These are phyloP conservation scores for Carollia perspicillata DNA, from an alignment of 2,113 vertebrate species.

Conservation along the genomic window DNA sequence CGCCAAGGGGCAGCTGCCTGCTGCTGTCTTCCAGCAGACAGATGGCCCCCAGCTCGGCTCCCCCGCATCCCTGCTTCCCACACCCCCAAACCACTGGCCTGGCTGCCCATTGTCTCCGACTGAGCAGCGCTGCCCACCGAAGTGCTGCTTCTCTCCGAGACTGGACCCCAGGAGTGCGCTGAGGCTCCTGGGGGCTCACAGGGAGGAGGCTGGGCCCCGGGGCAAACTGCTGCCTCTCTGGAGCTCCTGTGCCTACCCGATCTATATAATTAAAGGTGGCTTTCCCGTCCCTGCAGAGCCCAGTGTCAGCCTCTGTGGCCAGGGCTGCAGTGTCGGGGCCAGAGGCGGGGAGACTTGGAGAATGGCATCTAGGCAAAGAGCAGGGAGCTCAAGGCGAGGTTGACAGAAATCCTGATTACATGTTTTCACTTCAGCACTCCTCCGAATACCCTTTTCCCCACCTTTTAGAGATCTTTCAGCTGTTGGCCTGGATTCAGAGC, in stretches of 20 bases:
- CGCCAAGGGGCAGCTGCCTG: not conserved
- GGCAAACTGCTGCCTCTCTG: not conserved
- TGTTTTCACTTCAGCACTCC: not conserved
- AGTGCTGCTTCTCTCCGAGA: too few relatives aligned
- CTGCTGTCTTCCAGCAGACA: not conserved
- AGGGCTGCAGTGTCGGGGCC: not conserved
- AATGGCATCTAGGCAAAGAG: not conserved
- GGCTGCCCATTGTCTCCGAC: not conserved
- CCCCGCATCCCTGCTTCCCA: not conserved
- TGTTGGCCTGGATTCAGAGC: not conserved
- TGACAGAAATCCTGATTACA: not conserved
- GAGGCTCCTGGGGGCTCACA: not conserved
- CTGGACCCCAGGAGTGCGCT: not conserved
- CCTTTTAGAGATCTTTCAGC: not conserved
- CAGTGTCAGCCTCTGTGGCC: not conserved
- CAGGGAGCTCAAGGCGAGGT: not conserved
- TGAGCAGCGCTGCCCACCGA: not conserved
- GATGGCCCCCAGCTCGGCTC: not conserved
- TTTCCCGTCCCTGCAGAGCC: not conserved
- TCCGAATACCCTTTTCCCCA: not conserved
- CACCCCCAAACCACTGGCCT: accelerated
- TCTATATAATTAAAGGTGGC: not conserved
- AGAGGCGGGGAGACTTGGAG: not conserved
- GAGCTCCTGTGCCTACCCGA: not conserved
- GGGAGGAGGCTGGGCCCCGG: not conserved